Evolutionary conservation across 2,797 vertebrate genomes (phyloP).

Genomic region (Peromyscus aztecus): DNA sequence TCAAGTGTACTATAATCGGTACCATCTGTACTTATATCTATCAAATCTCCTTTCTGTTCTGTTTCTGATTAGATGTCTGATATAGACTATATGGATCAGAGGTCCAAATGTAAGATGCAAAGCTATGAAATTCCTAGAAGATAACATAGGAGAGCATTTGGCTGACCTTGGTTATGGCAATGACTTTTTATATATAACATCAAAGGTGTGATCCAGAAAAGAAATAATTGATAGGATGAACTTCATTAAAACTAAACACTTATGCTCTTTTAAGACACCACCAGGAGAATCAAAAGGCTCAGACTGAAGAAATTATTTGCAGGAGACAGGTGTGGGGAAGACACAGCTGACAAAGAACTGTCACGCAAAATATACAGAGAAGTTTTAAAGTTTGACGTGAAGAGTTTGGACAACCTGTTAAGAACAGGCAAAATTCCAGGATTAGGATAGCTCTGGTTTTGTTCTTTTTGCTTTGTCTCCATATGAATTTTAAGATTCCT

Average conservation of each 20-base stretch:
- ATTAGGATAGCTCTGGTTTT: not conserved
- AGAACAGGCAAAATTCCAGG: not conserved
- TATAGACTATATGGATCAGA: not conserved
- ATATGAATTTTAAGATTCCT: not conserved
- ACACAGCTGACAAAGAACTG: not conserved
- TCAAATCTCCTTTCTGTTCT: not conserved
- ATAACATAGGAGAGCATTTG: not conserved
- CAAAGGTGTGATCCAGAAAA: constrained; percentile 38
- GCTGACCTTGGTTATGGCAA: not conserved
- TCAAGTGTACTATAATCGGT: not conserved
- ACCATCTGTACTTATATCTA: not conserved
- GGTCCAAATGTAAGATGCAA: not conserved
- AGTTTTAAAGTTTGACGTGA: not conserved
- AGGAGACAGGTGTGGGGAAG: not conserved
- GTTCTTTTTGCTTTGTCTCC: not conserved
- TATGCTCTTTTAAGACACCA: constrained; percentile 52
- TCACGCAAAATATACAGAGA: not conserved
- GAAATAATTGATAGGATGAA: constrained; percentile 46
- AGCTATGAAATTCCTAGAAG: not conserved
- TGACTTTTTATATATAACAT: constrained; percentile 18
- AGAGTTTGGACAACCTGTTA: not conserved
- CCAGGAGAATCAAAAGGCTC: not conserved
- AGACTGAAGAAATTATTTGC: constrained; percentile 28
- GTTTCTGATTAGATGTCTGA: not conserved
- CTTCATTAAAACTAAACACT: constrained; percentile 57